Conservation (phyloP, 2,113 vertebrate species). For the Urocolius indicus region DNA sequence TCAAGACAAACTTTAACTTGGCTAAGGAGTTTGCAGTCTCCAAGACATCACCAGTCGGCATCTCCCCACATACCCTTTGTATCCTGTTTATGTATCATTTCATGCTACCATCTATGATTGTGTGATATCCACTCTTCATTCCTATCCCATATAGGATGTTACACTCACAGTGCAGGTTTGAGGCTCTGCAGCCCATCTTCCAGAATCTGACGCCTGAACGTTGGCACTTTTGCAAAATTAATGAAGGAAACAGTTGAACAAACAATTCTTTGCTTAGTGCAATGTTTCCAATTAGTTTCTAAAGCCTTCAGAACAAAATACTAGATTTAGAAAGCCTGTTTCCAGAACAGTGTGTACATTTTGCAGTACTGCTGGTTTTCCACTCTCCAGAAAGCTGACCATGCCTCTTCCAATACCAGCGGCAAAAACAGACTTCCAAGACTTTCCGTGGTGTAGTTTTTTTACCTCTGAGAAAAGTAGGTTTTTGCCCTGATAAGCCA, state of each 20-base stretch:
- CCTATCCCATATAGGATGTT: fast-evolving
- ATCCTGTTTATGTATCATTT: fast-evolving
- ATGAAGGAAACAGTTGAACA: not conserved
- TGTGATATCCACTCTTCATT: fast-evolving
- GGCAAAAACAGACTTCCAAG: not conserved
- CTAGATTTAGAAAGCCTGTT: not conserved
- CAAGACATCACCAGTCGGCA: not conserved
- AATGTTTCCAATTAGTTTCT: not conserved
- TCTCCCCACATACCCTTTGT: too few relatives aligned
- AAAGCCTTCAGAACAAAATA: fast-evolving
- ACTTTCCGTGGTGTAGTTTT: not conserved
- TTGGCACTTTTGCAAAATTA: not conserved
- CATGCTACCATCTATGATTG: fast-evolving
- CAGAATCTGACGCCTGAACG: not conserved
- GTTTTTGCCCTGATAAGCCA: not conserved
- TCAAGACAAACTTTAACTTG: not conserved
- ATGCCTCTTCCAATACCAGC: not conserved
- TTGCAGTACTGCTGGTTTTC: not conserved
- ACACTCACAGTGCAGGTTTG: fast-evolving
- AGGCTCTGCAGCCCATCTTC: not conserved
- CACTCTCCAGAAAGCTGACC: not conserved
- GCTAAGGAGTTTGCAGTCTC: not conserved
- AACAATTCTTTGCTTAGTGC: not conserved
- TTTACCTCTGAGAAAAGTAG: not conserved
- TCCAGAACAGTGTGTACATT: not conserved